Evolutionary conservation across 2,888 invertebrate species (phyloP), one percentile per base, ranked within the genome.

Genomic region (Tenthredo distinguenda): DNA sequence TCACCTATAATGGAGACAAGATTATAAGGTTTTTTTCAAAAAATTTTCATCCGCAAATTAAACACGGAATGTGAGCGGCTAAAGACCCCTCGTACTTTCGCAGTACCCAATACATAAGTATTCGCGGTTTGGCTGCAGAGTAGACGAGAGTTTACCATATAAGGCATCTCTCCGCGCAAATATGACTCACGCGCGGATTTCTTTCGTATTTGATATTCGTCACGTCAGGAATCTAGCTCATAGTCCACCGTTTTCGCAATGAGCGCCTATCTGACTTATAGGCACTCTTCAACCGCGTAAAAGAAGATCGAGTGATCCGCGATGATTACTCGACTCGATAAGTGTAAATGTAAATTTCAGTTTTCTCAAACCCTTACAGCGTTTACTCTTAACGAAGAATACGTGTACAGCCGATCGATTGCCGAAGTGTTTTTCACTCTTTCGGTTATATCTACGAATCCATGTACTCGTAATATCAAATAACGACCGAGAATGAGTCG

Each of bases 181-280:
- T 81, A 81, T 81, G 81, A 81, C 26, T 81, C 81, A 81, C 65
- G 10, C 26, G 68, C 15, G 34, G 37, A 62, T 62, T 62, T 81
- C 81, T 62, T 81, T 40, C 55, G 31, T 81, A 81, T 62, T 81
- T 81, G 40, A 81, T 58, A 62, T 65, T 62, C 81, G 62, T 62
- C 81, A 21, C 58, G 81, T 31, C 12, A 9, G 0, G 18, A 37
- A 26, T 34, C 21, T 74, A 74, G 43, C 43, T 72, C 62, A 26
- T 62, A 62, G 3, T 47, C 2, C 4, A 47, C 7, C 3, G 21
- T 62, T 62, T 62, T 26, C 12, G 21, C 21, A 62, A 6, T 21
- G 26, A 62, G 26, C 26, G 0, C 9, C 2, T 21, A 62, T 12
- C 15, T 5, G 9, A 34, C 5, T 34, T 9, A 15, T 37, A 71